These are phyloP conservation scores for Spodoptera exigua DNA, from an alignment of 2,888 invertebrate species.

Conservation along the genomic window DNA sequence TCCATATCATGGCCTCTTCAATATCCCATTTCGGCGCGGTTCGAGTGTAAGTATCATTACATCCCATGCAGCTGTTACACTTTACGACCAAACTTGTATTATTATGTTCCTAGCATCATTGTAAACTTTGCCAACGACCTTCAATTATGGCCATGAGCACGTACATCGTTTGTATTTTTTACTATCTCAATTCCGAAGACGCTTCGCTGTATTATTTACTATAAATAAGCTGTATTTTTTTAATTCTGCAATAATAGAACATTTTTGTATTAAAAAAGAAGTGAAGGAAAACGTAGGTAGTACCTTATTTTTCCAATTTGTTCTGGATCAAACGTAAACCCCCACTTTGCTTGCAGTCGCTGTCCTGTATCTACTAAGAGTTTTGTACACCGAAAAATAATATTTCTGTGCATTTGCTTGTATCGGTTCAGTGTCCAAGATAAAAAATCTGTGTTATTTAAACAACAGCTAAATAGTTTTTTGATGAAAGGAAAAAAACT, in stretches of 20 bases:
- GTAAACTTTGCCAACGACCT: constrained; percentile 75
- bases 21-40: constrained; percentile 74
- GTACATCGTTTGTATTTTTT: constrained; percentile 52
- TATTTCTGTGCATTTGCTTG: constrained; percentile 20
- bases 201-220: constrained; percentile 4
- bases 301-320: constrained; percentile 70
- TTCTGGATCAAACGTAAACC: constrained; percentile 67
- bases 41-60: constrained; percentile 77
- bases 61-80: constrained; percentile 84
- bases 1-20: constrained; percentile 73
- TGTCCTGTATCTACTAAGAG: constrained; percentile 38
- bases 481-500: too few species aligned
- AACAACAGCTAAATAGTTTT: too few species aligned
- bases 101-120: constrained; percentile 80
- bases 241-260: constrained; percentile 31
- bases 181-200: constrained; percentile 32
- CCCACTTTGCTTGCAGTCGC: constrained; percentile 60
- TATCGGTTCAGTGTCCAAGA: background rate
- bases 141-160: constrained; percentile 65
- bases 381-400: constrained; percentile 17
- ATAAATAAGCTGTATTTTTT: constrained; percentile 21
- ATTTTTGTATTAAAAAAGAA: constrained; percentile 50
- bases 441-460: too few species aligned
- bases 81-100: constrained; percentile 84
- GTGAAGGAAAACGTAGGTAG: constrained; percentile 49